phyloP scores from a whole-genome alignment of 2,888 invertebrate genomes.

The Leptinotarsa tumamoca region DNA sequence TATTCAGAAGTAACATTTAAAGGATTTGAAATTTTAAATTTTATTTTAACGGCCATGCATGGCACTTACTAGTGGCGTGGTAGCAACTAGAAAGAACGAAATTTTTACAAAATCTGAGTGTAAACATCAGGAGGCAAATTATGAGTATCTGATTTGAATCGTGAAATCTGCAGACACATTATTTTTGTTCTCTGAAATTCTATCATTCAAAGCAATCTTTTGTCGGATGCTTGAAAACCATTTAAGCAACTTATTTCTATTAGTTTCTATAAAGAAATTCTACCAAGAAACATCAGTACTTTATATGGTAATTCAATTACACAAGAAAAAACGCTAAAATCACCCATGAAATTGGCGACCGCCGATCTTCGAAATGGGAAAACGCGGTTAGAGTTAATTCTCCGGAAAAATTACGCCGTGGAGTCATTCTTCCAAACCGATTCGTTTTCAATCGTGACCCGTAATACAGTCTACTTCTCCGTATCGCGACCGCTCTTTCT shows the following conservation, averaged over 20 bases:
- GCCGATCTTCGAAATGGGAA: constrained; percentile 23
- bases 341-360: constrained; percentile 25
- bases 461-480: constrained; percentile 26
- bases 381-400: constrained; percentile 19
- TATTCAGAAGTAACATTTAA: too few species aligned
- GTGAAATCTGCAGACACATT: neutral
- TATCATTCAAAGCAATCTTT: neutral
- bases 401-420: constrained; percentile 5
- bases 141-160: neutral
- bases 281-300: neutral
- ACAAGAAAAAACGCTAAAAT: constrained; percentile 18
- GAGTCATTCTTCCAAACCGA: constrained; percentile 8
- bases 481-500: constrained; percentile 28
- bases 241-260: neutral
- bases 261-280: constrained; percentile 8
- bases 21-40: too few species aligned
- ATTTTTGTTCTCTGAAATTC: neutral
- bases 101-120: too few species aligned
- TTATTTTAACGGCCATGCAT: too few species aligned
- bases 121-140: neutral
- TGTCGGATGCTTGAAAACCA: neutral
- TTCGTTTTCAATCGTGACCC: constrained; percentile 12
- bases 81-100: too few species aligned
- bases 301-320: constrained; percentile 32
- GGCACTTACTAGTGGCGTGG: too few species aligned